Evolutionary conservation across 2,797 vertebrate species (phyloP).

Genomic region (Phoxinus dragarum): DNA sequence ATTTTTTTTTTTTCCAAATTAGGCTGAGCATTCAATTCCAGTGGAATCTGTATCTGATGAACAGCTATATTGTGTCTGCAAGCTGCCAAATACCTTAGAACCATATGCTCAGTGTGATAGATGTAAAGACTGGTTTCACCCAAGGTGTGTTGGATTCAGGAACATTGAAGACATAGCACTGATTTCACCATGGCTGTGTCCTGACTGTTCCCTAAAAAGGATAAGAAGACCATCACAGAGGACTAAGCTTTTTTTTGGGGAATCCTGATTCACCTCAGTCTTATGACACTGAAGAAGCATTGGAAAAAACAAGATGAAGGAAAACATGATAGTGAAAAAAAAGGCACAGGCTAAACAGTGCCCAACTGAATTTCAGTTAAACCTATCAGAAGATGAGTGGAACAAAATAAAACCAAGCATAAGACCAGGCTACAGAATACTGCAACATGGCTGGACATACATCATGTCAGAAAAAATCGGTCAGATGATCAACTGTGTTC

Average conservation of each 20-base stretch:
- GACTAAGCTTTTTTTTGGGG: background rate
- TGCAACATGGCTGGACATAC: background rate
- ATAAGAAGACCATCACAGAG: background rate
- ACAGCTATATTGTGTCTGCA: no score
- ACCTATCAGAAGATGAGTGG: background rate
- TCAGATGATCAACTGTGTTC: background rate
- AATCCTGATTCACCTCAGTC: background rate
- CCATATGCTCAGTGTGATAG: no score
- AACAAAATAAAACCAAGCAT: background rate
- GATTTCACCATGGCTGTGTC: constrained; percentile 37
- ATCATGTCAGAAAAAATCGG: background rate
- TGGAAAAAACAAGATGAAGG: background rate
- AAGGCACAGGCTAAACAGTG: background rate
- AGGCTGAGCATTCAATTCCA: no score
- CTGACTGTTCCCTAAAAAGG: constrained; percentile 5
- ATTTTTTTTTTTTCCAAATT: no score
- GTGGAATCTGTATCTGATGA: no score
- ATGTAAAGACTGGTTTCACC: no score
- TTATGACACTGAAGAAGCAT: background rate
- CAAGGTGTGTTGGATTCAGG: no score
- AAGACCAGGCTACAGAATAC: background rate
- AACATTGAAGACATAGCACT: constrained; percentile 4
- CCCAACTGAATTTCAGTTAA: background rate
- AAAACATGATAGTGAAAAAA: background rate
- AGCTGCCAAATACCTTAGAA: no score